These are phyloP conservation scores for Marasmarcha lunaedactyla DNA, from an alignment of 2,888 invertebrate genomes.

Conservation along the genomic window DNA sequence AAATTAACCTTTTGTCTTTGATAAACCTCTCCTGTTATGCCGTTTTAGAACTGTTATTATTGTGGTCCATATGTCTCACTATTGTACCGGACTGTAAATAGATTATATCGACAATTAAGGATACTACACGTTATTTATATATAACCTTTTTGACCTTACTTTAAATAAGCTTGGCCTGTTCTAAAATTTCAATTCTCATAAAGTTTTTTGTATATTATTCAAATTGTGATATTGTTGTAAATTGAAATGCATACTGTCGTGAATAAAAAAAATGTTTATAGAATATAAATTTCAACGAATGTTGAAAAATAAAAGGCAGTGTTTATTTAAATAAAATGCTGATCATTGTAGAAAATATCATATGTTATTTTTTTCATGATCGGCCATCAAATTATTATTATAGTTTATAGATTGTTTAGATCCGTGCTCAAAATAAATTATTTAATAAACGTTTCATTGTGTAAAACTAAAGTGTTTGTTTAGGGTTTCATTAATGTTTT, in stretches of 20 bases:
- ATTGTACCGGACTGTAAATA: conserved; percentile 38
- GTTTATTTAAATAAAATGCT: not conserved
- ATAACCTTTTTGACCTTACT: conserved; percentile 53
- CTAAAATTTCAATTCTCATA: conserved; percentile 58
- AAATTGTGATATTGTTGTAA: conserved; percentile 71
- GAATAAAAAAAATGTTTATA: conserved; percentile 38
- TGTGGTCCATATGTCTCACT: conserved; percentile 32
- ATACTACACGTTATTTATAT: conserved; percentile 26
- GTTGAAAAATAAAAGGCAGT: conserved; percentile 31
- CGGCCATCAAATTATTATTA: conserved; percentile 7
- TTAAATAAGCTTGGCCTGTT: conserved; percentile 64
- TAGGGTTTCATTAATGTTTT: conserved; percentile 13
- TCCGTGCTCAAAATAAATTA: conserved; percentile 58
- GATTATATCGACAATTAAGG: conserved; percentile 24
- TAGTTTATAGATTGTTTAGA: conserved; percentile 20
- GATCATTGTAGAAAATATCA: not conserved
- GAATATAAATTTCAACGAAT: conserved; percentile 28
- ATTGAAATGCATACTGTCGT: conserved; percentile 38
- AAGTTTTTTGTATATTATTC: conserved; percentile 65
- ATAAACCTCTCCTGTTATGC: conserved; percentile 34
- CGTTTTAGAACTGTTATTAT: conserved; percentile 24
- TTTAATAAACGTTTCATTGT: conserved; percentile 47
- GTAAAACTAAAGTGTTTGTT: conserved; percentile 16
- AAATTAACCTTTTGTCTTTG: not conserved
- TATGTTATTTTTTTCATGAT: too few species aligned